These are phyloP conservation scores for Acromyrmex echinatior DNA, from an alignment of 1,140 invertebrate species.

Conservation along the genomic window DNA sequence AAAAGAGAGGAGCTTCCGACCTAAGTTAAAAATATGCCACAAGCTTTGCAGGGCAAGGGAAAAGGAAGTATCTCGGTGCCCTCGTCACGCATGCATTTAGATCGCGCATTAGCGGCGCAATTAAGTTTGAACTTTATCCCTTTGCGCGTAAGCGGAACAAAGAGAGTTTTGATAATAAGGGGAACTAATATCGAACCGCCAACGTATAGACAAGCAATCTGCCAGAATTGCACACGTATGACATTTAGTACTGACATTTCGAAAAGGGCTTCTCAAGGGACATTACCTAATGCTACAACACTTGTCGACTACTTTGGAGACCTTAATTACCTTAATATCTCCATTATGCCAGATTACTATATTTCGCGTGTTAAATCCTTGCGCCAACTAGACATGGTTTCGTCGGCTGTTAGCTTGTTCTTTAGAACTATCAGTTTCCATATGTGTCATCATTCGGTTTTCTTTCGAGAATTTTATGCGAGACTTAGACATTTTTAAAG, in stretches of 20 bases:
- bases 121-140: slow-evolving; percentile 67
- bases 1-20: background rate
- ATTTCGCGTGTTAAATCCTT: slow-evolving; percentile 31
- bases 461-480: background rate
- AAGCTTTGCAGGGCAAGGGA: background rate
- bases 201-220: slow-evolving; percentile 28
- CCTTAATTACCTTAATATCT: slow-evolving; percentile 73
- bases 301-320: slow-evolving; percentile 71
- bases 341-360: slow-evolving; percentile 54
- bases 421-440: background rate
- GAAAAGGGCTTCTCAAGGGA: slow-evolving; percentile 42
- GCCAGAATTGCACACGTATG: slow-evolving; percentile 56
- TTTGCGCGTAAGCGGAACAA: slow-evolving; percentile 61
- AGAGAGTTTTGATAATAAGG: slow-evolving; percentile 59
- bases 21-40: slow-evolving; percentile 50
- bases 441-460: background rate
- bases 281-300: slow-evolving; percentile 53
- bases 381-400: slow-evolving; percentile 18
- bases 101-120: slow-evolving; percentile 35
- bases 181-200: slow-evolving; percentile 31
- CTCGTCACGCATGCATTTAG: slow-evolving; percentile 17
- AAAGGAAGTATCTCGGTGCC: background rate
- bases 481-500: slow-evolving; percentile 7
- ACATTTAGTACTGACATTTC: slow-evolving; percentile 74
- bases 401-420: background rate